These are phyloP conservation scores for Dryobota labecula DNA, from an alignment of 2,888 invertebrate species.

Conservation along the genomic window DNA sequence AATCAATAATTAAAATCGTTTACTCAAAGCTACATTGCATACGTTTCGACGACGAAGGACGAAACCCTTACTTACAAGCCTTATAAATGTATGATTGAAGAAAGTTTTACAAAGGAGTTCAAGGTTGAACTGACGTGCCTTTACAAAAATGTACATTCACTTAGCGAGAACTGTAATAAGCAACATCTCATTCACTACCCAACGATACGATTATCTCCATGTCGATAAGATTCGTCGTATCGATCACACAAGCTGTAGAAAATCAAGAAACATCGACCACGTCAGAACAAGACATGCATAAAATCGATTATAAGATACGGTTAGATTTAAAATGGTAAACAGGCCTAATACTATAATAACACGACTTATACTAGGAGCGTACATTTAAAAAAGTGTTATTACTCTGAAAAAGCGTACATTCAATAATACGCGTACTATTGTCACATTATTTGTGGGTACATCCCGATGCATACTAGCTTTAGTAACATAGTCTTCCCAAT, in stretches of 20 bases:
- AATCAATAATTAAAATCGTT: not conserved
- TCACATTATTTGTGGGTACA: constrained; percentile 67
- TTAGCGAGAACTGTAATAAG: not conserved
- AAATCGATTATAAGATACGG: constrained; percentile 53
- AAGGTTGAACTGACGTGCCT: not conserved
- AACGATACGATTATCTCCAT: not conserved
- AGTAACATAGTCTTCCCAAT: constrained; percentile 39
- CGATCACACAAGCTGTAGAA: not conserved
- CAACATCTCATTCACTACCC: not conserved
- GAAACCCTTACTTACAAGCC: not conserved
- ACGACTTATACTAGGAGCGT: constrained; percentile 71
- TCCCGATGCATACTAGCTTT: constrained; percentile 26
- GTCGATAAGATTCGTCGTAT: constrained; percentile 12
- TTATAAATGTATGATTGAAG: no score
- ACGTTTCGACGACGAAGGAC: no score
- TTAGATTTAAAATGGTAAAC: constrained; percentile 67
- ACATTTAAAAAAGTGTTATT: constrained; percentile 68
- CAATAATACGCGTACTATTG: constrained; percentile 73
- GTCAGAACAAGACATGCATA: constrained; percentile 40
- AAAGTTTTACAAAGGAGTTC: not conserved
- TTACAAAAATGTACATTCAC: not conserved
- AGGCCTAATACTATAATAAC: constrained; percentile 63
- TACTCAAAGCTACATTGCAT: not conserved
- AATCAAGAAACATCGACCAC: constrained; percentile 25
- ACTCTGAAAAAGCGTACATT: constrained; percentile 70